These are phyloP conservation scores for Scytalopus superciliaris DNA, from an alignment of 2,113 vertebrate genomes.

Conservation along the genomic window DNA sequence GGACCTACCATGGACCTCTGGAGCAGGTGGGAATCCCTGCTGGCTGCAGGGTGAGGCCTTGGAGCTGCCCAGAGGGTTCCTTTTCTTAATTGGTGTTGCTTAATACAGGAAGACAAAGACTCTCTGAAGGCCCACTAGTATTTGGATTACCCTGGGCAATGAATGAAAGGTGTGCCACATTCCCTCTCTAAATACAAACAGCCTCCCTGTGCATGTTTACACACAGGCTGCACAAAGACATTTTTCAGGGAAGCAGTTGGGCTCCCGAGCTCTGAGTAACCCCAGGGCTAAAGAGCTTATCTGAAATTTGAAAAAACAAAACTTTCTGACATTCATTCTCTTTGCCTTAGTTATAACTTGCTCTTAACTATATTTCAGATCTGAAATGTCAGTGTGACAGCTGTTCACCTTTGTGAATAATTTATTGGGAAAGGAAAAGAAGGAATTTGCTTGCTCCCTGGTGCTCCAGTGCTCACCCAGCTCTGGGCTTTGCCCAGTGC, in stretches of 20 bases:
- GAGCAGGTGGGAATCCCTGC: neutral
- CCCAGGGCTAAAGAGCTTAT: slow-evolving; percentile 79
- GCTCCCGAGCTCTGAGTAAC: slow-evolving; percentile 51
- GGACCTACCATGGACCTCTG: neutral
- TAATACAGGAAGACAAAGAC: neutral
- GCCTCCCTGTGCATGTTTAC: slow-evolving; percentile 60
- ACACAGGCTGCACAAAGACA: slow-evolving; percentile 55
- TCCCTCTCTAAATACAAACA: slow-evolving; percentile 48
- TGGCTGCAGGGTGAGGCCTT: neutral
- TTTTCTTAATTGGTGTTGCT: neutral
- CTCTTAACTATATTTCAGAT: slow-evolving; percentile 79
- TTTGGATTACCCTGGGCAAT: slow-evolving; percentile 41
- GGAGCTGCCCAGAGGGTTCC: neutral
- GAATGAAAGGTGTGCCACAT: slow-evolving; percentile 46
- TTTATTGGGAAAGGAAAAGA: slow-evolving; percentile 76
- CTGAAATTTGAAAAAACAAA: slow-evolving; percentile 76
- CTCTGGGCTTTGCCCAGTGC: neutral
- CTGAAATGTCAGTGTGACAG: slow-evolving; percentile 80
- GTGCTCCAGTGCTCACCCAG: slow-evolving; percentile 32
- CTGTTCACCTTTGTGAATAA: slow-evolving; percentile 73
- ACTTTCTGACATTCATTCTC: slow-evolving; percentile 75
- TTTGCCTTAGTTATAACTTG: slow-evolving; percentile 80
- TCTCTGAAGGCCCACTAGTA: slow-evolving; percentile 8
- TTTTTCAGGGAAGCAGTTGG: slow-evolving; percentile 62
- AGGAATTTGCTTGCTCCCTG: slow-evolving; percentile 49